Percentiles rank a stretch among this genome's conserved stretches.
Conservation (phyloP, 1,140 invertebrate genomes). For the Conus ventricosus region DNA sequence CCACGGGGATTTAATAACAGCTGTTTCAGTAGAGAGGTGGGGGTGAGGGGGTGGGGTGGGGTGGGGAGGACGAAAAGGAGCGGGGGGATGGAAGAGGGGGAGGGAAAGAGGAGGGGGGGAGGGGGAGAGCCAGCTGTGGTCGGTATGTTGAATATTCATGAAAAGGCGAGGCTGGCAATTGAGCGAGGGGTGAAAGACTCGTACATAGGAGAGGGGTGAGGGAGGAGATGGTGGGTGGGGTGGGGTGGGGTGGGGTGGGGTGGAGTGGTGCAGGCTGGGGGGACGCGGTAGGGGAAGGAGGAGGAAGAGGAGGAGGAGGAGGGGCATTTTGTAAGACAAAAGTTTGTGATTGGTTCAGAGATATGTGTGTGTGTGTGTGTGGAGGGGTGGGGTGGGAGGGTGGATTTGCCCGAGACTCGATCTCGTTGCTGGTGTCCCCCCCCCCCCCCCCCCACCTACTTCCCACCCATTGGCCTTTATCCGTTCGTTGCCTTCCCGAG, state of each 20-base stretch:
- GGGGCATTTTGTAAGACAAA: conserved; percentile 18
- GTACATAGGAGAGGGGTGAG: neutral
- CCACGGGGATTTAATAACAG: too few relatives aligned
- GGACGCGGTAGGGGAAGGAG: too few relatives aligned
- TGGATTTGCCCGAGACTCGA: neutral
- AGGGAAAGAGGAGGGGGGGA: too few relatives aligned
- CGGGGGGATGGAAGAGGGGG: too few relatives aligned
- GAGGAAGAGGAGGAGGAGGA: too few relatives aligned
- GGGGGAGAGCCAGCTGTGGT: neutral
- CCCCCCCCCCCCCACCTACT: neutral
- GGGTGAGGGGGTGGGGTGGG: too few relatives aligned
- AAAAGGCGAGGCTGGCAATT: neutral
- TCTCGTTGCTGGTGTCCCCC: neutral
- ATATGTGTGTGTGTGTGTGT: neutral
- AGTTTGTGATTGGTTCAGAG: conserved; percentile 6
- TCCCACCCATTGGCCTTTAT: neutral
- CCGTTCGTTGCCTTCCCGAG: too few relatives aligned
- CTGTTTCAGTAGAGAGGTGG: too few relatives aligned
- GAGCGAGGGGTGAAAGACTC: neutral
- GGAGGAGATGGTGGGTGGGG: neutral
- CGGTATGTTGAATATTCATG: conserved; percentile 2
- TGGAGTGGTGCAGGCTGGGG: too few relatives aligned
- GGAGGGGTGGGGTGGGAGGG: neutral
- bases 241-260: too few relatives aligned
- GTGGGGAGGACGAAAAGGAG: too few relatives aligned